Conservation (phyloP, 2,113 vertebrate species). For the Baryphthengus martii region DNA sequence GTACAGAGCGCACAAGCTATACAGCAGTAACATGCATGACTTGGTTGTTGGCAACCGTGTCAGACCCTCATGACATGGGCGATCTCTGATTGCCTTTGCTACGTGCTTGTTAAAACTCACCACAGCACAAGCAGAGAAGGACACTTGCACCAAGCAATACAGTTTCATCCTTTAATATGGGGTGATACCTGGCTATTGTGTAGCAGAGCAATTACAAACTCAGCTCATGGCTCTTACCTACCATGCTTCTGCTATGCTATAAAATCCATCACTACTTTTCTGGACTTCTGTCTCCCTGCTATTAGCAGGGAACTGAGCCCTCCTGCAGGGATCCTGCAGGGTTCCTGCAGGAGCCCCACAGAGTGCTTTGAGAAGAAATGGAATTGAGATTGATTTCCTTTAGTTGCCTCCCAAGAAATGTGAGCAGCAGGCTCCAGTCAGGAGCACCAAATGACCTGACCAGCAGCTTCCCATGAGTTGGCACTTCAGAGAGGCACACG, state of each 20-base stretch:
- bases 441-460: neutral
- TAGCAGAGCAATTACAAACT: neutral
- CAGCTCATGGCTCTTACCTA: neutral
- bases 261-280: neutral
- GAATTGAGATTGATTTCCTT: neutral
- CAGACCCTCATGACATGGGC: neutral
- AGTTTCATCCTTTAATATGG: neutral
- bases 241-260: neutral
- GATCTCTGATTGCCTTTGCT: neutral
- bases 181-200: neutral
- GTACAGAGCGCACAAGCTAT: neutral
- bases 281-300: neutral
- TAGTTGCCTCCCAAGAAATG: neutral
- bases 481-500: neutral
- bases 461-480: neutral
- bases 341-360: too few species aligned
- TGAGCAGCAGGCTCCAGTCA: neutral
- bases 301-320: neutral
- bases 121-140: neutral
- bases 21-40: neutral
- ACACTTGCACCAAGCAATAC: neutral
- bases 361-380: neutral
- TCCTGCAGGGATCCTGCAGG: neutral
- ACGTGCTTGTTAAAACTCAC: neutral
- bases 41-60: neutral